Evolutionary conservation across 2,888 invertebrate genomes (phyloP), one percentile per base, ranked within the genome.

Genomic region (Nemotelus pantherinus): DNA sequence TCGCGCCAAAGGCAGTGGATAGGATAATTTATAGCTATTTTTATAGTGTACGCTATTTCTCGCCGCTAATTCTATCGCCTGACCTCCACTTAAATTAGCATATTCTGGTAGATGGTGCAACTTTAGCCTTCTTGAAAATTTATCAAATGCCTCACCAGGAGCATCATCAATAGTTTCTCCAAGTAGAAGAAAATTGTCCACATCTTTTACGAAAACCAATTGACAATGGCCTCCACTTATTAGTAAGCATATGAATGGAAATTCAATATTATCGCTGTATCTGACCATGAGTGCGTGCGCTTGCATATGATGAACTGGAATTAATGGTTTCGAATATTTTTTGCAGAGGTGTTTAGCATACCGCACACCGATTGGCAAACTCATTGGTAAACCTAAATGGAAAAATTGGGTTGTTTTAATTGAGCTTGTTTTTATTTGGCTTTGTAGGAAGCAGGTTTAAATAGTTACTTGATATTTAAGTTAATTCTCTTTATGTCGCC

Each of bases 221-320:
- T 97, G 89, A 85, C 95, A 94, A 86, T 99, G 97, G 0, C 98
- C 98, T 64, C 99, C 99, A 83, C 98, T 98, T 81, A 97, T 92
- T 44, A 99, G 88, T 44, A 99, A 88, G 63, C 94, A 94, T 78
- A 99, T 87, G 87, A 93, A 99, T 44, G 99, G 99, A 88, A 94
- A 98, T 77, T 92, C 88, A 81, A 91, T 84, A 82, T 91, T 87
- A 77, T 92, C 85, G 39, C 90, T 88, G 92, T 98, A 92, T 84
- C 98, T 90, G 43, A 92, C 93, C 25, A 95, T 95, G 77, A 99
- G 88, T 3, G 99, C 97, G 89, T 99, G 99, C 2, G 99, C 99
- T 89, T 98, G 94, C 99, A 99, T 99, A 83, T 99, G 99, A 89
- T 99, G 99, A 78, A 99, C 93, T 0, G 99, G 97, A 84, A 99